A percentile compares a stretch with the other conserved stretches of the same genome.
These are phyloP conservation scores for Lasioglossum albipes DNA, from an alignment of 1,140 invertebrate species.

Conservation along the genomic window DNA sequence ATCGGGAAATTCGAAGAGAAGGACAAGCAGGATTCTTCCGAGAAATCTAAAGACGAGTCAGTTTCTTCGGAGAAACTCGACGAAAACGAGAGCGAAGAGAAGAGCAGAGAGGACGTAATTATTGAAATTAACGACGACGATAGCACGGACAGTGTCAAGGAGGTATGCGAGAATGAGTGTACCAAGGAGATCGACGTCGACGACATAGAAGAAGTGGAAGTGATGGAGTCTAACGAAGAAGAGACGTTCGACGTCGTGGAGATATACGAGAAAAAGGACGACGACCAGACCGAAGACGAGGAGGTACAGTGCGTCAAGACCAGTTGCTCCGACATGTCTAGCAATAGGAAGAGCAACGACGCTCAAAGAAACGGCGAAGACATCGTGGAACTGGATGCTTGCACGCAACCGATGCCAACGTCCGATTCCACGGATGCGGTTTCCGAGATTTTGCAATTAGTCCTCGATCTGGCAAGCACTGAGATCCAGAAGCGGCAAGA, in stretches of 20 bases:
- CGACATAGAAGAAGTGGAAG: background rate
- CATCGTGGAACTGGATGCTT: background rate
- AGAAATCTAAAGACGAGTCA: background rate
- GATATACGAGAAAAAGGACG: background rate
- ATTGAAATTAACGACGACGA: background rate
- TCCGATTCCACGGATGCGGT: constrained; percentile 33
- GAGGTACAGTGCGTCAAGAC: background rate
- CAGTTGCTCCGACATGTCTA: background rate
- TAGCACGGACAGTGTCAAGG: background rate
- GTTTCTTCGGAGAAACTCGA: background rate
- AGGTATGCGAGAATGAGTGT: background rate
- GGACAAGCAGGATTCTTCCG: too few species aligned
- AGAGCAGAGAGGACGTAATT: background rate
- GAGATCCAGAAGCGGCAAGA: constrained; percentile 46
- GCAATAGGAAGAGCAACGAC: background rate
- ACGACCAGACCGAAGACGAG: background rate
- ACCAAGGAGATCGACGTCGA: too few species aligned
- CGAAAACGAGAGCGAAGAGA: too few species aligned
- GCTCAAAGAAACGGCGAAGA: background rate
- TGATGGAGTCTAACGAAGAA: too few species aligned
- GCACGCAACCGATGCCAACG: background rate
- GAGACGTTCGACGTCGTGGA: background rate
- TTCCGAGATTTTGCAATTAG: constrained; percentile 56
- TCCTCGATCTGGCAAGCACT: constrained; percentile 55
- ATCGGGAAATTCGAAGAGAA: too few species aligned